phyloP scores from a whole-genome alignment of 2,888 invertebrate species.

The Dynastes tityus region DNA sequence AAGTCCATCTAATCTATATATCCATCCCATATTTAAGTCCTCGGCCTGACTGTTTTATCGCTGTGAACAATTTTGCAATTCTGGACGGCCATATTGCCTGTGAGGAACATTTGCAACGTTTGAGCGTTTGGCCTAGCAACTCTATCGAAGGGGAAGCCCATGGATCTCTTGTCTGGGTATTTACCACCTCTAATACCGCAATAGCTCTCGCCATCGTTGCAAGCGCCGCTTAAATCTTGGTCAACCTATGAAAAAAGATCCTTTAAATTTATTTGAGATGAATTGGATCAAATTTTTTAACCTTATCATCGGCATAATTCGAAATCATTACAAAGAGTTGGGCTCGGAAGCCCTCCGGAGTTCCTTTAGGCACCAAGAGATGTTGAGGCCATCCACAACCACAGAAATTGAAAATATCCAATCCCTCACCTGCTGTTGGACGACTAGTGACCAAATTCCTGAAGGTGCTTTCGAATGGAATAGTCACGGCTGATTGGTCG shows the following conservation, averaged over 20 bases:
- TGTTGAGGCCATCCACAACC: slow-evolving; percentile 91
- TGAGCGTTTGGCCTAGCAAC: slow-evolving; percentile 75
- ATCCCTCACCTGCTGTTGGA: slow-evolving; percentile 72
- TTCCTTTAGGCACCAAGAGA: slow-evolving; percentile 82
- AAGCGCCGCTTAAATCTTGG: slow-evolving; percentile 73
- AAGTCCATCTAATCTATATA: too few relatives aligned
- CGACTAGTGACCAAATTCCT: slow-evolving; percentile 76
- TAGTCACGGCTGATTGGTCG: slow-evolving; percentile 83
- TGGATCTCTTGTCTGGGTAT: slow-evolving; percentile 86
- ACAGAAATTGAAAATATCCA: slow-evolving; percentile 81
- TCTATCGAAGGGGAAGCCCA: slow-evolving; percentile 90
- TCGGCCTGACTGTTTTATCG: slow-evolving; percentile 71
- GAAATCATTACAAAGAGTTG: slow-evolving; percentile 83
- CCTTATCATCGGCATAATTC: slow-evolving; percentile 77
- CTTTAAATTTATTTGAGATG: neutral
- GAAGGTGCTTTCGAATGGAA: slow-evolving; percentile 86
- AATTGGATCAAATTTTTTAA: slow-evolving; percentile 62
- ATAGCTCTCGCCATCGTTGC: slow-evolving; percentile 84
- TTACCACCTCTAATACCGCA: slow-evolving; percentile 84
- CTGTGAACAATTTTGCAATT: slow-evolving; percentile 77
- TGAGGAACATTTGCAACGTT: slow-evolving; percentile 79
- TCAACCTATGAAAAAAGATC: slow-evolving; percentile 68
- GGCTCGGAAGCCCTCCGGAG: slow-evolving; percentile 75
- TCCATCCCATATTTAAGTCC: neutral
- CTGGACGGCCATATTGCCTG: slow-evolving; percentile 80